Evolutionary conservation across 2,113 vertebrate species (phyloP).

Genomic region (Nycticebus coucang): DNA sequence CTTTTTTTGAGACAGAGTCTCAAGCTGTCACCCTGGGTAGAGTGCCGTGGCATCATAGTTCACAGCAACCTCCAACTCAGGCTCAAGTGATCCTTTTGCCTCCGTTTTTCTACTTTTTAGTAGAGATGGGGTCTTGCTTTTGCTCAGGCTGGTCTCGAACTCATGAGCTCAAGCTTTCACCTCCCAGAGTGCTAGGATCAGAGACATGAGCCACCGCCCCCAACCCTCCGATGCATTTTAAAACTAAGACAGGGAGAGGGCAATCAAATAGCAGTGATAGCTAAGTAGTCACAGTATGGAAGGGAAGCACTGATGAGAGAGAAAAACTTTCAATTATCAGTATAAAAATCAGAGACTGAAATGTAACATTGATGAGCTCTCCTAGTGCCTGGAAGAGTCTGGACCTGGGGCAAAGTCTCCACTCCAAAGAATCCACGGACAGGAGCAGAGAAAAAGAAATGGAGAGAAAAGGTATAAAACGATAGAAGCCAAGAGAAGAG

Average conservation of each 20-base stretch:
- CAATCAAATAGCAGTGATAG: background rate
- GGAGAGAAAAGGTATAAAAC: background rate
- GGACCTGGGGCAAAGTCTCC: background rate
- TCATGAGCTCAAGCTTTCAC: no score
- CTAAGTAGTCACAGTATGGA: background rate
- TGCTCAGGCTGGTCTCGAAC: no score
- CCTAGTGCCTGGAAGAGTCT: accelerated
- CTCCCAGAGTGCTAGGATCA: no score
- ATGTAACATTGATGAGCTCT: background rate
- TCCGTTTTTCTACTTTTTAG: no score
- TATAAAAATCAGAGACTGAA: background rate
- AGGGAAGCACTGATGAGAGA: background rate
- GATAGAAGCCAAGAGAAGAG: background rate
- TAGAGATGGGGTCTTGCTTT: no score
- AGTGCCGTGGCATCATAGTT: no score
- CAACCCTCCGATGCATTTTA: background rate
- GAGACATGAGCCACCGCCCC: no score
- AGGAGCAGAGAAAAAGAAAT: background rate
- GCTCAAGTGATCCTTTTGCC: no score
- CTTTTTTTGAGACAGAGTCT: no score
- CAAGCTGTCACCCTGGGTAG: no score
- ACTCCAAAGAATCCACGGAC: background rate
- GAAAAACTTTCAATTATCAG: background rate
- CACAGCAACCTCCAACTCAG: no score
- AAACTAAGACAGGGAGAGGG: background rate